Percentiles rank a stretch among this genome's conserved stretches.
Conservation (phyloP, 2,797 vertebrate genomes). For the Pagetopsis macropterus region DNA sequence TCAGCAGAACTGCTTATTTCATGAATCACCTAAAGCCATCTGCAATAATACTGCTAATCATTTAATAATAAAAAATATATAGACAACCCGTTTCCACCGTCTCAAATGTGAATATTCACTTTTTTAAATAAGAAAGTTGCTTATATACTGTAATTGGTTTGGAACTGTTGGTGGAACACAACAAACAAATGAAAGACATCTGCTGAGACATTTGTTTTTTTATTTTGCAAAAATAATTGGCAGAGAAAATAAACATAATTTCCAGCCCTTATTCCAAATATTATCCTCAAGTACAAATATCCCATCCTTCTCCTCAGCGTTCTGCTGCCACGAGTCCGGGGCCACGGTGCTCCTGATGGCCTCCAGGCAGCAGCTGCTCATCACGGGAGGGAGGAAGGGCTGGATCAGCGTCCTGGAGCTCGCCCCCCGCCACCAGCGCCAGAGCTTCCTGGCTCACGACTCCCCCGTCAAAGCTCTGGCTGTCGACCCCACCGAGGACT, state of each 20-base stretch:
- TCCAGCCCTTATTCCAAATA: background rate
- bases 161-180: background rate
- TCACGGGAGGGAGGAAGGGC: constrained; percentile 95
- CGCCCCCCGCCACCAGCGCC: constrained; percentile 87
- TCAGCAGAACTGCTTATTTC: background rate
- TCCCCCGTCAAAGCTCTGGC: constrained; percentile 95
- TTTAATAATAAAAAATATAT: too few relatives aligned
- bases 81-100: too few relatives aligned
- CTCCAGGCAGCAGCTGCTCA: constrained; percentile 92
- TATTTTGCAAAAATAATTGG: too few relatives aligned
- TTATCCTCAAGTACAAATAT: background rate
- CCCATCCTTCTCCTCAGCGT: constrained; percentile 81
- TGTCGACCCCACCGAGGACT: constrained; percentile 90
- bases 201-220: too few relatives aligned
- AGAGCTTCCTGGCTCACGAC: constrained; percentile 96
- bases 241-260: background rate
- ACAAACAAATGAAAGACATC: background rate
- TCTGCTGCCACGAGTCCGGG: constrained; percentile 94
- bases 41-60: too few relatives aligned
- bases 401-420: constrained; percentile 94
- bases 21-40: too few relatives aligned
- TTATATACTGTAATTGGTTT: too few relatives aligned
- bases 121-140: too few relatives aligned
- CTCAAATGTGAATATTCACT: too few relatives aligned
- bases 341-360: constrained; percentile 94